Conservation (phyloP, 2,797 vertebrate genomes). For the Tinamus major region DNA sequence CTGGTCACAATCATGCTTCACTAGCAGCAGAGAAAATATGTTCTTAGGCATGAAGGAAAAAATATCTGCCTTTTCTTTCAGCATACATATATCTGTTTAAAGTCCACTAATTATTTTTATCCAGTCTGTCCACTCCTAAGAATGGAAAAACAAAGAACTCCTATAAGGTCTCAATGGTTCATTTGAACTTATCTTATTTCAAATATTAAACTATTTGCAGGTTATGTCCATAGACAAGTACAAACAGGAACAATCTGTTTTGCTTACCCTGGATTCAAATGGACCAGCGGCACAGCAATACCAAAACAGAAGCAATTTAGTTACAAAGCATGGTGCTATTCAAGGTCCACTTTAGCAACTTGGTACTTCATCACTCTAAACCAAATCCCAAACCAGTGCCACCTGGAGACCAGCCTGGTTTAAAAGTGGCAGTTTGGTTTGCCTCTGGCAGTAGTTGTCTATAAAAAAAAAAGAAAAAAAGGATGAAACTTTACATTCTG, state of each 20-base stretch:
- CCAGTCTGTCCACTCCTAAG: background rate
- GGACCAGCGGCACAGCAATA: accelerated
- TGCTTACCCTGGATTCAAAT: background rate
- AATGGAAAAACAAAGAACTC: background rate
- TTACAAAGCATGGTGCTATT: background rate
- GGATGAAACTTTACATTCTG: background rate
- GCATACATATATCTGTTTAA: background rate
- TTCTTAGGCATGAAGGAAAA: background rate
- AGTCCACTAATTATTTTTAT: background rate
- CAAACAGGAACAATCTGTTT: background rate
- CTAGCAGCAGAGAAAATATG: background rate
- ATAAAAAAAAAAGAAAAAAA: no score
- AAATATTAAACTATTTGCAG: background rate
- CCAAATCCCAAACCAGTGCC: background rate
- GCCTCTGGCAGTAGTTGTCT: background rate
- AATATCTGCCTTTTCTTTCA: background rate
- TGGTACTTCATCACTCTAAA: background rate
- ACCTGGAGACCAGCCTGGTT: background rate
- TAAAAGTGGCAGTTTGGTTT: background rate
- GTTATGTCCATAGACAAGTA: background rate
- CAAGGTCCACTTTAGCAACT: background rate
- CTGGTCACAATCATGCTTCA: constrained; percentile 1
- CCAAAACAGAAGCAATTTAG: background rate
- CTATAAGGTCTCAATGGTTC: background rate
- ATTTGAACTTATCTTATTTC: background rate